Evolutionary conservation across 2,888 invertebrate species (phyloP), one percentile per base, ranked within the genome.

Genomic region (Drosophila hawaiiensis): DNA sequence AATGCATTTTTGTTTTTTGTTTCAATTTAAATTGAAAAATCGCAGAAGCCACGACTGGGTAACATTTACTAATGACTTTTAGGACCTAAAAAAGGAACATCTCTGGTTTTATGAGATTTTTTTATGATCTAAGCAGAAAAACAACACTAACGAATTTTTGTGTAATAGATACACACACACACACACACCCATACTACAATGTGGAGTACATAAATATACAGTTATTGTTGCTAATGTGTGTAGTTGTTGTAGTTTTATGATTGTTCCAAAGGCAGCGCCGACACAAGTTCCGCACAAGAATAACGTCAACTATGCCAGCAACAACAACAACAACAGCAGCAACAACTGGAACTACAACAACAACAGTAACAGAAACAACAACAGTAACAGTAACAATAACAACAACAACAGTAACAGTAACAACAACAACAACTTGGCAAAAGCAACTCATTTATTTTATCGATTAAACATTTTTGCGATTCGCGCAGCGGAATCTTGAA

Each of bases 381-480:
- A 58, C 41, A 61, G 33, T 49, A 66, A 55, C 37, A 69, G 56
- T 28, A 58, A 68, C 52, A 67, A 6, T 5, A 28, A 4, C 4
- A 28, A n/a, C n/a, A n/a, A n/a, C 29, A 29, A 6, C 28, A 28
- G 5, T 7, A 29, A 29, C 29, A 29, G 29, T 5, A 28, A 28
- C 29, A 29, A 68, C 68, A 64, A 66, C 68, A 73, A 66, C 60
- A 82, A 60, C 60, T 63, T 70, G 58, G 79, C 85, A 80, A 82
- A 81, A 67, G 88, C 89, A 90, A 89, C 91, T 91, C 89, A 89
- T 90, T 91, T 92, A 91, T 91, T 92, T 92, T 91, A 91, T 92
- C 91, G 91, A 91, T 91, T 91, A 91, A 91, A 91, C 91, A 91
- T 92, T 91, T 87, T 88, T 88, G 87, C 89, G 87, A 90, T 88